A percentile compares a stretch with the other conserved stretches of the same genome.
These are phyloP conservation scores for Pocota personata DNA, from an alignment of 2,888 invertebrate genomes.

Conservation along the genomic window DNA sequence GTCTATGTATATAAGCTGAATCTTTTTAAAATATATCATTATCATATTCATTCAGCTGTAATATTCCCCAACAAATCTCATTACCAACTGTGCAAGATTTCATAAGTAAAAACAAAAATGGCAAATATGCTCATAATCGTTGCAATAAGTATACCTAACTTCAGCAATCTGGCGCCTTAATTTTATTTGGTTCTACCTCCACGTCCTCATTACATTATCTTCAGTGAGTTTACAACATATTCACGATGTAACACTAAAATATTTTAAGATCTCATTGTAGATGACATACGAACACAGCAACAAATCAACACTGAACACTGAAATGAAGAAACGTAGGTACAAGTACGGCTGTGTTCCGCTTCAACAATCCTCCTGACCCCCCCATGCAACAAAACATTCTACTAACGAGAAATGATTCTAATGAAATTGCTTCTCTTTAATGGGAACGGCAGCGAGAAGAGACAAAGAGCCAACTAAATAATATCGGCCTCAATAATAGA, in stretches of 20 bases:
- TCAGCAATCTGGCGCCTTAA: conserved; percentile 32
- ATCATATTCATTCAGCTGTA: background rate
- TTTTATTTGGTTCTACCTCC: conserved; percentile 1
- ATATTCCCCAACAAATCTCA: background rate
- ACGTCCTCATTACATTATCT: conserved; percentile 21
- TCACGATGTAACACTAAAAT: conserved; percentile 51
- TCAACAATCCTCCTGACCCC: background rate
- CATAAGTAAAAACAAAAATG: background rate
- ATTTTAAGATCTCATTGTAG: conserved; percentile 37
- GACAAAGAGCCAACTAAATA: conserved; percentile 52
- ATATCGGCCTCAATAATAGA: conserved; percentile 69
- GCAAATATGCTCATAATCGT: conserved; percentile 2
- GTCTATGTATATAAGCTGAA: too few relatives aligned
- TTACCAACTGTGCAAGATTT: background rate
- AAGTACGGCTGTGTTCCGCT: background rate
- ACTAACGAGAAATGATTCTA: conserved; percentile 64
- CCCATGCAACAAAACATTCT: conserved; percentile 36
- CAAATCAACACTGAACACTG: conserved; percentile 39
- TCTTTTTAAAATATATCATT: too few relatives aligned
- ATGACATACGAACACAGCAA: conserved; percentile 36
- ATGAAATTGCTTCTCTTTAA: conserved; percentile 66
- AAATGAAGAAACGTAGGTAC: conserved; percentile 21
- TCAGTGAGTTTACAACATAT: conserved; percentile 43
- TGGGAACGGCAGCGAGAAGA: background rate
- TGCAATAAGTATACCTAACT: conserved; percentile 25